These are phyloP conservation scores for Xerus rutilus DNA, from an alignment of 2,797 vertebrate genomes.

Conservation along the genomic window DNA sequence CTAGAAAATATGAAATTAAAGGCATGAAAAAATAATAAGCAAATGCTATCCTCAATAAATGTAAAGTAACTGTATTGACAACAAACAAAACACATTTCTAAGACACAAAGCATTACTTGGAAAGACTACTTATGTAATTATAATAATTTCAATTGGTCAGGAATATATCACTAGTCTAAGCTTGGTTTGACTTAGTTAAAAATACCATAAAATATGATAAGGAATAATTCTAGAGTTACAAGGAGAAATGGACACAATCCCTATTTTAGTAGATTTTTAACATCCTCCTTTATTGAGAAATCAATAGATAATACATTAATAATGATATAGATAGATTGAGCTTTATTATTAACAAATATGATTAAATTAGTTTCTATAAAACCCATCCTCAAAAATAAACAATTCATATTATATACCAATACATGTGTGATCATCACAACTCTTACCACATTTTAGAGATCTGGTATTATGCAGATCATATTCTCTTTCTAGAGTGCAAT, in stretches of 20 bases:
- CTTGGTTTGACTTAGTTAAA: conserved; percentile 32
- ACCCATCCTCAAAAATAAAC: neutral
- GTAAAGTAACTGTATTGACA: neutral
- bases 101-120: neutral
- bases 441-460: neutral
- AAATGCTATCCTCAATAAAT: neutral
- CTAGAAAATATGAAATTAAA: neutral
- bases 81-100: conserved; percentile 12
- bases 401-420: neutral
- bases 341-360: neutral
- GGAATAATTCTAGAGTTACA: neutral
- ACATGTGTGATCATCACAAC: neutral
- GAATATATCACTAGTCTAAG: neutral
- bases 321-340: conserved; percentile 12
- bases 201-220: conserved; percentile 26
- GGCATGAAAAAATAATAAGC: conserved; percentile 3
- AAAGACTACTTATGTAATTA: neutral
- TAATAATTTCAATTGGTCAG: neutral
- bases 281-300: neutral
- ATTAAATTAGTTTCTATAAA: neutral
- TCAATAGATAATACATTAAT: neutral
- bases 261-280: neutral
- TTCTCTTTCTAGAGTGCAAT: neutral
- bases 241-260: neutral
- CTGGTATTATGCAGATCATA: neutral